phyloP scores from a whole-genome alignment of 2,888 invertebrate species.

The Diplolepis rosae region DNA sequence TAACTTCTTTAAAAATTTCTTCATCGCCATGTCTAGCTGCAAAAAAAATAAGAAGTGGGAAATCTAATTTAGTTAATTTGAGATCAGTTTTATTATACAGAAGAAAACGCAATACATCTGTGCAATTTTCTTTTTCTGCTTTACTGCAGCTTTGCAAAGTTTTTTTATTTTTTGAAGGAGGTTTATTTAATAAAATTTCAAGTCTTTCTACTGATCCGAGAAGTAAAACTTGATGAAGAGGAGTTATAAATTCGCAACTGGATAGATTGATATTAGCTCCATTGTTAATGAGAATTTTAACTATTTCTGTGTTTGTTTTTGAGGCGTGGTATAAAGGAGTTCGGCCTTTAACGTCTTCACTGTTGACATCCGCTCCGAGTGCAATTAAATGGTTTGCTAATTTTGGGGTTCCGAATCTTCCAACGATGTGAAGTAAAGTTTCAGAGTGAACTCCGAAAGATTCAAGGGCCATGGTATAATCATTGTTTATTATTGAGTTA shows the following conservation, averaged over 20 bases:
- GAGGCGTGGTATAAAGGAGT: constrained; percentile 12
- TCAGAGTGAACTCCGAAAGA: background rate
- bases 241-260: constrained; percentile 34
- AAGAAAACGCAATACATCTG: background rate
- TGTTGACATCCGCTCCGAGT: constrained; percentile 31
- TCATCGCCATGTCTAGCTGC: background rate
- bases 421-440: background rate
- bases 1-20: background rate
- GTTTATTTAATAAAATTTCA: constrained; percentile 17
- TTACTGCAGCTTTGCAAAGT: too few species aligned
- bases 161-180: background rate
- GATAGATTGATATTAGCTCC: constrained; percentile 35
- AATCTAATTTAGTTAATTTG: background rate
- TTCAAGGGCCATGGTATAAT: background rate
- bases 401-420: constrained; percentile 45
- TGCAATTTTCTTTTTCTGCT: background rate
- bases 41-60: background rate
- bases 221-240: constrained; percentile 46
- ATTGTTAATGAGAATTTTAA: constrained; percentile 26
- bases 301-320: background rate
- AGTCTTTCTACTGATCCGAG: constrained; percentile 37
- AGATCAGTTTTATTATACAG: background rate
- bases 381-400: constrained; percentile 43
- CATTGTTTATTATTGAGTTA: background rate
- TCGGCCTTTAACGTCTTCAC: background rate